Evolutionary conservation across 2,888 invertebrate genomes (phyloP), one percentile per base, ranked within the genome.

Genomic region (Synanthedon tipuliformis): DNA sequence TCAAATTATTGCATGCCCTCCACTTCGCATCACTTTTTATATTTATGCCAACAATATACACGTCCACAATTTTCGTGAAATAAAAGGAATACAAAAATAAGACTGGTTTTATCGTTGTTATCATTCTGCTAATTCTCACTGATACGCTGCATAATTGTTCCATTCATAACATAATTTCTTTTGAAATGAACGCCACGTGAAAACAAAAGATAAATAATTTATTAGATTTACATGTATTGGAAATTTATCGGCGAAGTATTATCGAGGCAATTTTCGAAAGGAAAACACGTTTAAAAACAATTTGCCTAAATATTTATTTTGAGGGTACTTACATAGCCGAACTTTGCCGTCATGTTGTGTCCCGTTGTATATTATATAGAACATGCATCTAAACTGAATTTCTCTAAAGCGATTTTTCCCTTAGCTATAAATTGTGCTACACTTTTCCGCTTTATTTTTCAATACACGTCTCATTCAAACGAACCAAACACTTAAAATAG

Each of bases 341-440:
- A 85, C 85, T 87, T 88, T 88, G 87, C 88, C 88, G 88, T 88
- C 88, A 88, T 88, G 88, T 85, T 88, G 87, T 83, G 85, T 83
- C 78, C 82, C 84, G 86, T 87, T 87, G 83, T 86, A 85, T 80
- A 82, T 83, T 83, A 85, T 85, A 78, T 79, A 74, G 82, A 80
- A 83, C 85, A 86, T 73, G 76, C 87, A 87, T 87, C 87, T 87
- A 87, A 34, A 86, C 83, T 80, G 81, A 83, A 80, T 83, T 86
- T 68, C 75, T 71, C 85, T 69, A 77, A 80, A 66, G 77, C 69
- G 23, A 49, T 76, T 78, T 34, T 83, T 78, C 81, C 75, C 78
- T 78, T 74, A 78, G 62, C 71, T 75, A 81, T 81, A 81, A 81
- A 72, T 75, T 79, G 82, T 81, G 78, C 80, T 74, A 68, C 86